phyloP scores from a whole-genome alignment of 2,888 invertebrate species.

The Microchrysa polita region DNA sequence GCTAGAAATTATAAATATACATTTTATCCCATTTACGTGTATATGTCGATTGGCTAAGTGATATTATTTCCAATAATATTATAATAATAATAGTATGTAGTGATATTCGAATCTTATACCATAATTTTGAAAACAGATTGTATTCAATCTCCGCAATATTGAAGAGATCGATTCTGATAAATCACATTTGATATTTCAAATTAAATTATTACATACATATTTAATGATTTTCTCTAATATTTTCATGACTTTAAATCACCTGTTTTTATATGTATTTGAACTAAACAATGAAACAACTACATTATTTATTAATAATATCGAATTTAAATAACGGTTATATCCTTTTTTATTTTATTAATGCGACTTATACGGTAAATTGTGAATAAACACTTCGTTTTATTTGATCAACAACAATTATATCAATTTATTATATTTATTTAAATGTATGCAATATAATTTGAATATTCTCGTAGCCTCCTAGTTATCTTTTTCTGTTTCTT shows the following conservation, averaged over 20 bases:
- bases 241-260: no score
- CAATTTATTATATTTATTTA: neutral
- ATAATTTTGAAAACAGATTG: neutral
- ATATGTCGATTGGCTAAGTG: neutral
- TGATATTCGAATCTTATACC: neutral
- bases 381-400: conserved; percentile 8
- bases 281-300: no score
- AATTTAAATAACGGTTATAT: neutral
- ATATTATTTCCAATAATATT: conserved; percentile 1
- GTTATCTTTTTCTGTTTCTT: neutral
- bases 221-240: neutral
- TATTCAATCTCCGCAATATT: neutral
- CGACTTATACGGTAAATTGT: neutral
- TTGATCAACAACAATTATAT: conserved; percentile 23
- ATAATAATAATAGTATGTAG: no score
- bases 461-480: neutral
- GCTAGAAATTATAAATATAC: no score
- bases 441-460: neutral
- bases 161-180: neutral
- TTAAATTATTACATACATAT: neutral
- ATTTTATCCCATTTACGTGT: neutral
- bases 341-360: neutral
- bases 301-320: no score
- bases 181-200: conserved; percentile 1
- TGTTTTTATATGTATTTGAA: no score